Evolutionary conservation across 2,888 invertebrate genomes (phyloP), one percentile per base, ranked within the genome.

Genomic region (Pandemis heparana): DNA sequence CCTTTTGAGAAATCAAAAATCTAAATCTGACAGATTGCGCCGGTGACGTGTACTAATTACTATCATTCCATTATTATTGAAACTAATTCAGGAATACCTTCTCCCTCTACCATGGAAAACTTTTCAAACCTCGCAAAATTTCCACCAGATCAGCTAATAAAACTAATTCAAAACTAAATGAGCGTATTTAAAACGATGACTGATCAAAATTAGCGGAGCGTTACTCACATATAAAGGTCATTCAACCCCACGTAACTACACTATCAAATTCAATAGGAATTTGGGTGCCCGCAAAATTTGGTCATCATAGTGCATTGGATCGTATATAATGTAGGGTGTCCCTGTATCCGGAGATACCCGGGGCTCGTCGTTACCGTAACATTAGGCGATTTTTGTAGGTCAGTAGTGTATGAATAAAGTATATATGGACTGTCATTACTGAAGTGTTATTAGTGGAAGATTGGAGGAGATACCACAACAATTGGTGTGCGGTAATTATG

Each of bases 281-380:
- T 86, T 86, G 83, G 88, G 86, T 80, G 79, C 86, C 91, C 92
- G 91, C 92, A 87, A 92, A 92, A 92, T 92, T 89, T 86, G 85
- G 85, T 84, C 90, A 89, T 89, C 87, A 81, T 82, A 81, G 88
- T 85, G 88, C 87, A 90, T 81, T 91, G 87, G 88, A 82, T 82
- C 87, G 92, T 83, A 77, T 79, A 81, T 90, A 91, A 92, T 90
- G 87, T 80, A 77, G 82, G 80, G 80, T 79, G 78, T 74, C 78
- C 78, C 76, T 75, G 69, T 53, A 70, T 75, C 68, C 53, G 76
- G 71, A 60, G 77, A 77, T 79, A 79, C 76, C 76, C 73, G 70
- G 74, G 74, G 66, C 39, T 72, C 74, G 77, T 75, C 79, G 78
- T 79, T 80, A 80, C 70, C 79, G 72, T 79, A 70, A 77, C 78